phyloP scores from a whole-genome alignment of 2,797 vertebrate species.

The Antrozous pallidus region DNA sequence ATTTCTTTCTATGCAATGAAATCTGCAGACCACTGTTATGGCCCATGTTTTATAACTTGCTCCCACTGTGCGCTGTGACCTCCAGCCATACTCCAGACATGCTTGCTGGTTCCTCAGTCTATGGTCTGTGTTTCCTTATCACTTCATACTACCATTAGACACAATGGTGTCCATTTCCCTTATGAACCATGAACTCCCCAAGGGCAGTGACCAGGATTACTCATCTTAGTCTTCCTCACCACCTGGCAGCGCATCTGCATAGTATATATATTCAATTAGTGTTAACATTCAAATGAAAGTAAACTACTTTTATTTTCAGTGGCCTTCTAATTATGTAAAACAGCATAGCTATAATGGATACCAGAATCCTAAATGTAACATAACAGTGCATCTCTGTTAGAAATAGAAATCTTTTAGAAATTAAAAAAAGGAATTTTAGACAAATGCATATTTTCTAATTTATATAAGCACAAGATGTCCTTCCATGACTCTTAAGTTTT shows the following conservation, averaged over 20 bases:
- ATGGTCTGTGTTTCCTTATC: not conserved
- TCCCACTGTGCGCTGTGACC: not conserved
- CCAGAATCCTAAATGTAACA: slow-evolving; percentile 33
- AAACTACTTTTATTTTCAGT: slow-evolving; percentile 66
- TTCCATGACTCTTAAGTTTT: slow-evolving; percentile 5
- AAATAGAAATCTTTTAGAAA: slow-evolving; percentile 13
- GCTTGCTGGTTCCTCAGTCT: not conserved
- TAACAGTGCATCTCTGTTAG: not conserved
- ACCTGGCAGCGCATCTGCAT: slow-evolving; percentile 57
- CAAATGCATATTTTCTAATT: slow-evolving; percentile 36
- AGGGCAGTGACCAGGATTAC: slow-evolving; percentile 9
- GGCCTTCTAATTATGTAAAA: slow-evolving; percentile 59
- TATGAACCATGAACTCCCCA: not conserved
- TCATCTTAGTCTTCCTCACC: slow-evolving; percentile 40
- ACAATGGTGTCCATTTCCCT: not conserved
- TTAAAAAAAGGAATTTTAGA: slow-evolving; percentile 44
- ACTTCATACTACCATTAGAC: not conserved
- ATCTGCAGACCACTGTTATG: not conserved
- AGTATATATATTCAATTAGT: slow-evolving; percentile 57
- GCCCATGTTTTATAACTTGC: not conserved
- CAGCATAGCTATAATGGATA: slow-evolving; percentile 10
- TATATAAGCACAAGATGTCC: slow-evolving; percentile 16
- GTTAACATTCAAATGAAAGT: slow-evolving; percentile 56
- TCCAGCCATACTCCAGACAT: not conserved
- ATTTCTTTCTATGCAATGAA: not conserved